Evolutionary conservation across 2,888 invertebrate species (phyloP).

Genomic region (Deladenus siricidicola): DNA sequence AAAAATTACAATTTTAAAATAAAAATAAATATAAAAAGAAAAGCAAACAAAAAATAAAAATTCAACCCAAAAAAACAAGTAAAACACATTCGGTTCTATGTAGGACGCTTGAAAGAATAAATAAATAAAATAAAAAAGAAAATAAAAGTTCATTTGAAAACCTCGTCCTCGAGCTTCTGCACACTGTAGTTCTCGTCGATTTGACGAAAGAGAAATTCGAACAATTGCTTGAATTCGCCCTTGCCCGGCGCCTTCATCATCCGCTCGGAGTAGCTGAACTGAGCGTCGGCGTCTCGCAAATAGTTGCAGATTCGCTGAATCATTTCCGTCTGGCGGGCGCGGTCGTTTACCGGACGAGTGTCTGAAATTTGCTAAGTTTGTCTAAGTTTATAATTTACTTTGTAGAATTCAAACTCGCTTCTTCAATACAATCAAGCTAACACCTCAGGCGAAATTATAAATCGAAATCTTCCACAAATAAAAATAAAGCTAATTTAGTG

Average conservation of each 20-base stretch:
- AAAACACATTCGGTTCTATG: no score
- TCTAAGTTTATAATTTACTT: no score
- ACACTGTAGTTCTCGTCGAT: conserved; percentile 6
- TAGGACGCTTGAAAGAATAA: background rate
- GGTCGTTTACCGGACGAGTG: conserved; percentile 30
- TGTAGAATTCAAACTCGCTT: no score
- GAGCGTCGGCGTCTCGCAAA: background rate
- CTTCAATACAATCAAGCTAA: no score
- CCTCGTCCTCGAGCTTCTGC: conserved; percentile 11
- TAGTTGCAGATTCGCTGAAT: background rate
- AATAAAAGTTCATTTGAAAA: background rate
- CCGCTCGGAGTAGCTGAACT: background rate
- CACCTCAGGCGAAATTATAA: no score
- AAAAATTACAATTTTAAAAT: no score
- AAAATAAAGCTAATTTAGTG: no score
- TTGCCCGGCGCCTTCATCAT: conserved; percentile 6
- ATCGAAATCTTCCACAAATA: no score
- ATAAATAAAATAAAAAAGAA: background rate
- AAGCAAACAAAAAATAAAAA: background rate
- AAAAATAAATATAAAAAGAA: background rate
- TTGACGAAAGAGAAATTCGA: conserved; percentile 13
- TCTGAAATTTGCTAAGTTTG: background rate
- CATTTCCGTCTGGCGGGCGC: background rate
- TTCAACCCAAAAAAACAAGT: background rate
- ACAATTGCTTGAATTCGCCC: conserved; percentile 10